These are phyloP conservation scores for Malthinus flaveolus DNA, from an alignment of 2,888 invertebrate genomes.

Conservation along the genomic window DNA sequence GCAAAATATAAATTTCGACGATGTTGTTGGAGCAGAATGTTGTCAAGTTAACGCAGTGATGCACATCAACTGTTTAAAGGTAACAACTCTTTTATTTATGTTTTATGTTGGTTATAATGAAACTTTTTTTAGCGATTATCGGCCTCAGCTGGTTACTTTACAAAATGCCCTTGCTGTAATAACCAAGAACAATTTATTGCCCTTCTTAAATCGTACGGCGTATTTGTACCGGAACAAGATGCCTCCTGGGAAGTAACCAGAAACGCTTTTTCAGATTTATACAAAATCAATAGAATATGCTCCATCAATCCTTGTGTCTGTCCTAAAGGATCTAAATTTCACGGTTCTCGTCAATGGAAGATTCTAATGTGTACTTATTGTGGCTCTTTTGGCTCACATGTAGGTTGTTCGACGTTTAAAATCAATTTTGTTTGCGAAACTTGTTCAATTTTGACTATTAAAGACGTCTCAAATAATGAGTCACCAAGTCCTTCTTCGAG, in stretches of 20 bases:
- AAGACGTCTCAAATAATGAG: too few species aligned
- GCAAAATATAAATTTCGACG: neutral
- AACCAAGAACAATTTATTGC: conserved; percentile 12
- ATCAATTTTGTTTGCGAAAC: conserved; percentile 9
- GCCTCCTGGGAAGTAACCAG: conserved; percentile 21
- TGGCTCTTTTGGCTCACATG: conserved; percentile 21
- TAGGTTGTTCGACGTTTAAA: conserved; percentile 6
- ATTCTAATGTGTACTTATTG: conserved; percentile 18
- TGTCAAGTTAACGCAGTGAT: conserved; percentile 17
- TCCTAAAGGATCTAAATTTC: conserved; percentile 18
- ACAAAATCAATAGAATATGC: conserved; percentile 15
- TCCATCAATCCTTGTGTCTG: conserved; percentile 11
- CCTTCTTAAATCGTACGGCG: conserved; percentile 10
- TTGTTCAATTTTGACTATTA: neutral
- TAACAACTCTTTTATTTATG: neutral
- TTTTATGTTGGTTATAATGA: neutral
- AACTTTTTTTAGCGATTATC: conserved; percentile 9
- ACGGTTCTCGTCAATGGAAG: conserved; percentile 6
- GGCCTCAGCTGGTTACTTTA: conserved; percentile 23
- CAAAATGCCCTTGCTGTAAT: conserved; percentile 26
- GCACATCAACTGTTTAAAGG: conserved; percentile 18
- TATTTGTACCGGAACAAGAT: conserved; percentile 25
- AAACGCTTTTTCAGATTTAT: conserved; percentile 20
- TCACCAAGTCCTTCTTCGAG: too few species aligned
- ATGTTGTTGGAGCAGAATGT: conserved; percentile 17